Evolutionary conservation across 2,888 invertebrate species (phyloP), one percentile per base, ranked within the genome.

Genomic region (Andrena flavipes): DNA sequence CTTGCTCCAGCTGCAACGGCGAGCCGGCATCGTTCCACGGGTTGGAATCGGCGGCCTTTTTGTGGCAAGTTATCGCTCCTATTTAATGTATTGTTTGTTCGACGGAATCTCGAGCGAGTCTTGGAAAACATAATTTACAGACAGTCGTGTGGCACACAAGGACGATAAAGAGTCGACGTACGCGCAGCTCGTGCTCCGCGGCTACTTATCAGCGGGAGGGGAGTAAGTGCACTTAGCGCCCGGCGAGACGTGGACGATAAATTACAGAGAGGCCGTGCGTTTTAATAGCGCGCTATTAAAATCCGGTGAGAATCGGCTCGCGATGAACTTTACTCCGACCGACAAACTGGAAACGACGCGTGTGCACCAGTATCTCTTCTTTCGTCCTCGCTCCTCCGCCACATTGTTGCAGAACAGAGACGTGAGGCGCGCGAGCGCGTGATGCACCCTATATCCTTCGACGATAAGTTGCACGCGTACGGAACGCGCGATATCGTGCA

Each of bases 271-370:
- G 77, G 62, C 30, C 63, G 60, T 63, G 80, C 82, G 68, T 76
- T 76, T 72, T 63, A 59, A 49, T 62, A 59, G 33, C 70, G 76
- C 68, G 74, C 79, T 80, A 74, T 4, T 8, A 1, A 7, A 33
- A 86, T 76, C 87, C 73, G 75, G 87, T 73, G 59, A 2, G 33
- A 80, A 59, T 80, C 73, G 84, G 90, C 84, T 85, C 23, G 20
- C 51, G 62, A 2, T 88, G 89, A 88, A 91, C 90, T 89, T 91
- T 90, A 89, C 75, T 82, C 89, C 77, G 71, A 54, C 29, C 56
- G 60, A 16, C 13, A 49, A 62, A 72, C 29, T 68, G 56, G 67
- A n/a, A 69, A 49, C 54, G 64, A 30, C 67, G 62, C 51, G 59
- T 30, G 62, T 30, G 62, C 35, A 26, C 8, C 1, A n/a, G 33